A percentile compares a stretch with the other conserved stretches of the same genome.
Conservation (phyloP, 2,113 vertebrate genomes). For the Balaenoptera acutorostrata region DNA sequence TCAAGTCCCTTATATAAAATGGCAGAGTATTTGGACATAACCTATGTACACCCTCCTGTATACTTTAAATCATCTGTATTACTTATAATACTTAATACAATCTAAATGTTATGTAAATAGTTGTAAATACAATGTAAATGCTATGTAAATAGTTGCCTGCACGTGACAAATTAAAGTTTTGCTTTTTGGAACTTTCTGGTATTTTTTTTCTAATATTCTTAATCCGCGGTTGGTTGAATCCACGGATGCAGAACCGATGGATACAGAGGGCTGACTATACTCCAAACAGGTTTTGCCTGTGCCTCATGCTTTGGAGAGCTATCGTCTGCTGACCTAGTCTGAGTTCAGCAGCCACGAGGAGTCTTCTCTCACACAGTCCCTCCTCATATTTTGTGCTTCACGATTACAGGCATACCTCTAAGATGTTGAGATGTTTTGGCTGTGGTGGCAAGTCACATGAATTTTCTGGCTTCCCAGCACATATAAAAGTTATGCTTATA, state of each 20-base stretch:
- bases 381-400: not conserved
- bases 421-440: not conserved
- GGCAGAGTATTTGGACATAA: not conserved
- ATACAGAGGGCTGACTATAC: not conserved
- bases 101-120: not conserved
- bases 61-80: not conserved
- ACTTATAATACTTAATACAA: not conserved
- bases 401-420: not conserved
- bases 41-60: not conserved
- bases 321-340: not conserved
- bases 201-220: not conserved
- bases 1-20: not conserved
- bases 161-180: not conserved
- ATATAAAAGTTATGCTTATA: not conserved
- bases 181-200: not conserved
- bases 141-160: not conserved
- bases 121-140: not conserved
- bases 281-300: not conserved
- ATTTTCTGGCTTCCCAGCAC: not conserved
- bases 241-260: not conserved
- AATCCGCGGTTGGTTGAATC: not conserved
- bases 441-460: not conserved
- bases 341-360: not conserved
- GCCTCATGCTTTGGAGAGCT: not conserved
- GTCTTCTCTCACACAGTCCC: not conserved